Base-by-base conservation (phyloP, 1,140 invertebrate species). In the Tribolium castaneum region DNA sequence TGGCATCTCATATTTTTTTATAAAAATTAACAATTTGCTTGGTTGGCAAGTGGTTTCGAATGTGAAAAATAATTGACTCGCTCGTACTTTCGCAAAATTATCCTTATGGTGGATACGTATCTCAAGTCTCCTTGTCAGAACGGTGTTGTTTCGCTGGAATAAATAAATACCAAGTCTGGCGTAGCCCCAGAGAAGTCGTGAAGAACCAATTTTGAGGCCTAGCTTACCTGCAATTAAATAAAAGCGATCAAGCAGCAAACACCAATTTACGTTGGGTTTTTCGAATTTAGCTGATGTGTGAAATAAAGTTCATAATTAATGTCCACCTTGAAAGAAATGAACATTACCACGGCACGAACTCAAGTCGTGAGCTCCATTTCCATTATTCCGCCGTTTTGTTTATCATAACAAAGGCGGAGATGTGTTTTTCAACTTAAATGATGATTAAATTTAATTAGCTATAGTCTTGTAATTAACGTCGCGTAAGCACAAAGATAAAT, bases 381-480 rank as follows among this genome's bases (percentile, higher is more conserved):
- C 35, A 30, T 66, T 14, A 35, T 9, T 35, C 16, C 12, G 6
- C 7, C 25, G 30, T 66, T 66, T 35, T 12, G 30, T 72, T 30
- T 54, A 34, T 50, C n/a, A 13, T 45, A 51, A 45, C 14, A 72
- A 72, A 72, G 14, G 9, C 52, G 25, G 25, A 30, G 49, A 9
- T 12, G 3, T 16, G 5, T 45, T 71, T 45, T 51, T 45, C 14
- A 14, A 16, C 12, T n/a, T 9, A 71, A 71, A 16, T 35, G 34
- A 51, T 34, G 50, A 72, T 51, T 54, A 72, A 51, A 50, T 50
- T 54, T 72, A 72, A 72, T 72, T 72, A 72, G 19, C 9, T 54
- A 72, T 51, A 72, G 45, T 49, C 70, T 49, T 50, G 45, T 72
- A 72, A 50, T 72, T 51, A 72, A 72, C 70, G 70, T 54, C 70